Base-by-base conservation (phyloP, 2,888 invertebrate genomes). In the Thelaira solivaga region DNA sequence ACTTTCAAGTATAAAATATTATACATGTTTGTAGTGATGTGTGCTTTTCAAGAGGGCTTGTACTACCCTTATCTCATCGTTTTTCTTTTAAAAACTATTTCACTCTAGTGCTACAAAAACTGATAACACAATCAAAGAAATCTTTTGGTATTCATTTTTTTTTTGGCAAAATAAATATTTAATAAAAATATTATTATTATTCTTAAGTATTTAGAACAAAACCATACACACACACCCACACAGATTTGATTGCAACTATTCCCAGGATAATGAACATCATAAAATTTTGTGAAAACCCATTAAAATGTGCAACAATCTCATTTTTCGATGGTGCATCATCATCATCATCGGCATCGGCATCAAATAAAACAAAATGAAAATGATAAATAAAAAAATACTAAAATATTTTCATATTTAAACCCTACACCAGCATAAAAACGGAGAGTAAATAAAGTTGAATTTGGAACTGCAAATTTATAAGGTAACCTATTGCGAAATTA, bases 231-330 rank as follows among this genome's bases (percentile, higher is more conserved):
- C n/a, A n/a, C n/a, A n/a, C n/a, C n/a, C n/a, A n/a, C n/a, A n/a
- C n/a, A n/a, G 16, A 68, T 75, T 75, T 68, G 67, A 75, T 75
- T 62, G 77, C 53, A 64, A 57, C 29, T 64, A 68, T 73, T 77
- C 77, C 77, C 77, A 36, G 62, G 77, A 68, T 73, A 77, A 68
- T 73, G 77, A 64, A 47, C 57, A 57, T 34, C 68, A 73, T 77
- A 77, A 68, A 73, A 24, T 69, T 55, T 68, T 77, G 3, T 26
- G 34, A 64, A 77, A 73, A 57, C 68, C 77, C 68, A 77, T 77
- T 77, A 73, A 73, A 77, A 73, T 77, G 59, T 73, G 74, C 74
- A 64, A 62, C 68, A 77, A 77, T 64, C 51, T 62, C 51, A 69
- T 59, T 68, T 73, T 77, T 73, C 47, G 62, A 47, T 57, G 73